These are phyloP conservation scores for Sarotherodon lohbergeri DNA, from an alignment of 2,113 vertebrate species.

Conservation along the genomic window DNA sequence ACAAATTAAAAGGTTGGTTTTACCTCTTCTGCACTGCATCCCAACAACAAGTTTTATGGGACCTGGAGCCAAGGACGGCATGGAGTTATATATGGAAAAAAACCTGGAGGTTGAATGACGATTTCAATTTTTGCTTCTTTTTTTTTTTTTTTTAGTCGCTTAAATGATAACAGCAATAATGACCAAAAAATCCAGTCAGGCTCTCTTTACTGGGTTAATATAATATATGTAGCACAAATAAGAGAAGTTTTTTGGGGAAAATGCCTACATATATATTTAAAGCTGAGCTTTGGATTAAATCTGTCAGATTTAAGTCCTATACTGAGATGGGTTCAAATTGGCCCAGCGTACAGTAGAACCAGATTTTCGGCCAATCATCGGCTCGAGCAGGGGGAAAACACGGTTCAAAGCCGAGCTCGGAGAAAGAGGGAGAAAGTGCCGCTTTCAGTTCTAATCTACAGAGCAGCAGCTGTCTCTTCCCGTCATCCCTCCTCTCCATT, in stretches of 20 bases:
- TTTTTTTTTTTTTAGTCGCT: neutral
- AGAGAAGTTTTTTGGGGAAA: neutral
- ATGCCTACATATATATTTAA: neutral
- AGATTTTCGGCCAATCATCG: conserved; percentile 14
- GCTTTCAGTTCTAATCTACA: conserved; percentile 71
- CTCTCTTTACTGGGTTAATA: neutral
- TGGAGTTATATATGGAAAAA: neutral
- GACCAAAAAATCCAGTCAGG: neutral
- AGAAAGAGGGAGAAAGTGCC: neutral
- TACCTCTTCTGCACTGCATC: neutral
- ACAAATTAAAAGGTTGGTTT: neutral
- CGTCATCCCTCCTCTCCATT: conserved; percentile 6
- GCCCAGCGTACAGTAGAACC: neutral
- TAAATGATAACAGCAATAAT: neutral
- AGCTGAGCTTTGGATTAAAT: neutral
- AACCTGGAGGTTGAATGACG: neutral
- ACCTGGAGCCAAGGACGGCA: neutral
- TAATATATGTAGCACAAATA: neutral
- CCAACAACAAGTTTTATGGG: neutral
- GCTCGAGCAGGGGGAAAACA: conserved; percentile 24
- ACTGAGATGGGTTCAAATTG: neutral
- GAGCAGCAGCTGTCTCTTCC: conserved; percentile 60
- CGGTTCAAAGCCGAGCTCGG: conserved; percentile 31
- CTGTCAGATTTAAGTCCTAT: neutral
- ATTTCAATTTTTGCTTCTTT: rapidly evolving